Base-by-base conservation (phyloP, 2,797 vertebrate genomes). In the Pelobates cultripes region DNA sequence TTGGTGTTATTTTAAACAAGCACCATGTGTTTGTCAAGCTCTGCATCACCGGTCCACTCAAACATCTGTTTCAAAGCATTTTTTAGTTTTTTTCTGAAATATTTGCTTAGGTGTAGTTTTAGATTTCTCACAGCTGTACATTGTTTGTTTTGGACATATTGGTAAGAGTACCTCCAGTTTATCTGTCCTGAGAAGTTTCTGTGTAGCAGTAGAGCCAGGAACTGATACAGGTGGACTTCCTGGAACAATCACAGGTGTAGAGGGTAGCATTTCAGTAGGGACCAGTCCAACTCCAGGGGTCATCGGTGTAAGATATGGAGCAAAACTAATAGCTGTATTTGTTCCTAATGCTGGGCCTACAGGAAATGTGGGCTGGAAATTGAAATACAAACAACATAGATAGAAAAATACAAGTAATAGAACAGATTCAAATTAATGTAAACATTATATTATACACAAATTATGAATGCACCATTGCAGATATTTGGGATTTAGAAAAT, bases 131-230 rank as follows among this genome's bases (percentile, higher is more conserved):
- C 4, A 57, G 55, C 40, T 15, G 13, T 14, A 61, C 40, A 64
- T 40, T n/a, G 43, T 45, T 42, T 28, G 61, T 28, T 43, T 55
- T 10, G 79, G 73, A 57, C 70, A 76, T 17, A 47, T 41, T 71
- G 77, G 7, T 40, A 71, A 80, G n/a, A 76, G 86, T 97, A 99
- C 98, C 97, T 99, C 97, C 79, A 99, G 91, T 90, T 98, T 99
- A 94, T 99, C 98, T 86, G 97, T 96, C 90, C 97, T 96, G 92
- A 98, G 96, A 88, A 98, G 94, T 91, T 99, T 99, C 93, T 99
- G 97, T 84, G 97, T 96, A 79, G 97, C 95, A 78, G 95, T 94
- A 84, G 96, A 96, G 90, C 92, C 95, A 85, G 96, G 95, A 82
- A 97, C 93, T 77, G 94, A 94, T 86, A 99, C 92, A 0, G 96